Evolutionary conservation across 2,888 invertebrate species (phyloP).

Genomic region (Caenorhabditis sinica): DNA sequence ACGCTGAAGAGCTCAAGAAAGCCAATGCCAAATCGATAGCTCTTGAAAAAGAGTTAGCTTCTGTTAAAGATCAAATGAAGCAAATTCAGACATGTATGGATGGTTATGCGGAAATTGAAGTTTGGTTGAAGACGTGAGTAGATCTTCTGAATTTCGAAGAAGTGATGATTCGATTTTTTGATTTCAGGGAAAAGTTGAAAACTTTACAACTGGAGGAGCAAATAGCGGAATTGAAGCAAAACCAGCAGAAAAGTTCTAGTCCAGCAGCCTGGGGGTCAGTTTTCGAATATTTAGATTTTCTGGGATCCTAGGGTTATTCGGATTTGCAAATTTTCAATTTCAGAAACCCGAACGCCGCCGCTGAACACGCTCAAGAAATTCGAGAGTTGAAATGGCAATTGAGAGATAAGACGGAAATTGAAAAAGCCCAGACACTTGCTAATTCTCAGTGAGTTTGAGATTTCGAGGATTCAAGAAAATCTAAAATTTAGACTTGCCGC

Average conservation of each 20-base stretch:
- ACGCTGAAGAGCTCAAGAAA: not conserved
- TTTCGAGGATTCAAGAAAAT: no score
- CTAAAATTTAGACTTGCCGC: no score
- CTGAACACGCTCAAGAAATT: no score
- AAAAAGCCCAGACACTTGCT: no score
- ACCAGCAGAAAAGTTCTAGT: not conserved
- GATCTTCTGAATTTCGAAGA: not conserved
- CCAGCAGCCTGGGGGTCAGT: not conserved
- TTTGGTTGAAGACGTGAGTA: conserved; percentile 7
- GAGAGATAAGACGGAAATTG: no score
- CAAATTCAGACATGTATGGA: not conserved
- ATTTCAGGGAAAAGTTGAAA: not conserved
- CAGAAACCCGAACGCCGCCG: no score
- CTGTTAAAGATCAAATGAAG: not conserved
- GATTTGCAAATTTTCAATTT: no score
- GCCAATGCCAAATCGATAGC: not conserved
- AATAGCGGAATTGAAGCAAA: not conserved
- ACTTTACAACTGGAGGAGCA: not conserved
- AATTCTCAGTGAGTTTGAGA: no score
- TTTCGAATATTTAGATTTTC: no score
- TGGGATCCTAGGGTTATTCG: no score
- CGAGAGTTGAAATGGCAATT: no score
- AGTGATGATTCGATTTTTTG: no score
- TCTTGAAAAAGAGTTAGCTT: not conserved
- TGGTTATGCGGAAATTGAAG: not conserved